Evolutionary conservation across 1,140 invertebrate species (phyloP), one percentile per base, ranked within the genome.

Genomic region (Bilobella aurantiaca): DNA sequence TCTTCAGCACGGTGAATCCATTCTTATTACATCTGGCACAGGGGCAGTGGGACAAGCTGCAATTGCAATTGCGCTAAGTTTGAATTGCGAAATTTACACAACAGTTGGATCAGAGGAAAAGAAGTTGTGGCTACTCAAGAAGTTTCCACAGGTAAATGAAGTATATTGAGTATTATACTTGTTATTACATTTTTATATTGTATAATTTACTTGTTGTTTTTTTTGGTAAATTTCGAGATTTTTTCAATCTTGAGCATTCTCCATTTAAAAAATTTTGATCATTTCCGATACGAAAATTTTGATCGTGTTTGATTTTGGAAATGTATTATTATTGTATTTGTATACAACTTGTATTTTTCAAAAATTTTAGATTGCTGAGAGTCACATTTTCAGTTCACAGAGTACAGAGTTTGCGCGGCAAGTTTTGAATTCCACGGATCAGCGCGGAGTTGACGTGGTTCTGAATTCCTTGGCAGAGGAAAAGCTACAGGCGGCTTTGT

Each of bases 31-130:
- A 76, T 92, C 95, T 63, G 95, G 95, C 68, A 88, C 90, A 71
- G 96, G 95, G 69, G 95, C 93, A 73, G 93, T 98, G 25, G 95
- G 95, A 3, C 91, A 95, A 79, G 94, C 94, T 5, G 91, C 93
- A 67, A 97, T 98, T 72, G 81, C 90, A 3, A 91, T 98, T 74
- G 91, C 92, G 27, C 79, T 97, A 3, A 84, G 88, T 74, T 84
- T 88, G 78, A 90, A 62, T 56, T 70, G 68, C 56, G 87, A 89
- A 16, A 81, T 96, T 0, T 96, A 84, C 76, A 93, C 91, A 1
- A 95, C 92, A 0, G 91, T 94, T 31, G 87, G 90, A 46, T 90
- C 89, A 23, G 76, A 84, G 72, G 89, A 92, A 60, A 98, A 98
- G 78, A 82, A 88, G 58, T 85, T 91, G 23, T 96, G 91, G 78